Evolutionary conservation across 2,797 vertebrate species (phyloP).

Genomic region (Morelia viridis): DNA sequence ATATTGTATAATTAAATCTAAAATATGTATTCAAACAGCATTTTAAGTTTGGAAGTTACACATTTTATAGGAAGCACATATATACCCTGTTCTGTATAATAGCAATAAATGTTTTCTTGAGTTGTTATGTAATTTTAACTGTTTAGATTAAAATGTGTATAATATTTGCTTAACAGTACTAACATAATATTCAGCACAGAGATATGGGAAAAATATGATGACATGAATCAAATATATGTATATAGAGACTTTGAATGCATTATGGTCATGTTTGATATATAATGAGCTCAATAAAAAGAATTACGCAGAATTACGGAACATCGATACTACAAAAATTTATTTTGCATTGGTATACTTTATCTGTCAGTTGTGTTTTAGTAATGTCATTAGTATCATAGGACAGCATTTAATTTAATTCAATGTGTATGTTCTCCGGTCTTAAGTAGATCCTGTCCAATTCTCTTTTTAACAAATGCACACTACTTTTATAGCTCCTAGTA

Average conservation of each 20-base stretch:
- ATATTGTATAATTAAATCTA: conserved; percentile 61
- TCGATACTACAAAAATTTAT: not conserved
- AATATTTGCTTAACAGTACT: conserved; percentile 50
- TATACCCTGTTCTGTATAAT: conserved; percentile 56
- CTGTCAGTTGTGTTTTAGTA: not conserved
- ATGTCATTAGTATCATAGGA: not conserved
- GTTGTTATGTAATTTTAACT: conserved; percentile 58
- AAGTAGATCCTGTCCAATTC: not conserved
- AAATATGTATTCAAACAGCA: conserved; percentile 67
- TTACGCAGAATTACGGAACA: conserved; percentile 19
- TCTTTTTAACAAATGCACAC: not conserved
- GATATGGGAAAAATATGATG: not conserved
- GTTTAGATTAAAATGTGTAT: conserved; percentile 50
- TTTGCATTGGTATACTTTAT: not conserved
- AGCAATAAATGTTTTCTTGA: conserved; percentile 72
- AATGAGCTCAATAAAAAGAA: conserved; percentile 25
- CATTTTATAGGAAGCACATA: conserved; percentile 50
- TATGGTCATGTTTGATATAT: conserved; percentile 21
- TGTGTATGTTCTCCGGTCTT: not conserved
- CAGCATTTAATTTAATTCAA: not conserved
- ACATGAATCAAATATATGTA: not conserved
- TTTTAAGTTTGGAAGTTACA: conserved; percentile 56
- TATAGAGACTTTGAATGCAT: conserved; percentile 1
- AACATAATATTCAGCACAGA: conserved; percentile 28
- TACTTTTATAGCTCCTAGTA: not conserved